Percentiles rank a stretch among this genome's conserved stretches.
phyloP scores from a whole-genome alignment of 2,113 vertebrate species.

The Acinonyx jubatus region DNA sequence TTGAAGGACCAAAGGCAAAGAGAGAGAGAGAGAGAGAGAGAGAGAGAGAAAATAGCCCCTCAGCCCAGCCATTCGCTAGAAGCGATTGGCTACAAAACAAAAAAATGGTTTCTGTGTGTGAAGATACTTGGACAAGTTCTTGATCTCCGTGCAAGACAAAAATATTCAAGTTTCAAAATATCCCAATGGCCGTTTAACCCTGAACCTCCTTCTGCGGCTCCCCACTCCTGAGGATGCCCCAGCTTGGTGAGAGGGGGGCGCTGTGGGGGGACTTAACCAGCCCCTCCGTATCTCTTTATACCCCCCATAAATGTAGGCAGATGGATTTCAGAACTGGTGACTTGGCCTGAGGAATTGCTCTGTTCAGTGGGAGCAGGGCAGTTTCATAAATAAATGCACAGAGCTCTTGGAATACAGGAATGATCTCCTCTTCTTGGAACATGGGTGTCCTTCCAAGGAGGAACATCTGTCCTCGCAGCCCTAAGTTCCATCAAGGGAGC shows the following conservation, averaged over 20 bases:
- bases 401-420: constrained; percentile 75
- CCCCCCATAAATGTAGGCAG: constrained; percentile 49
- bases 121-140: constrained; percentile 55
- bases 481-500: constrained; percentile 84
- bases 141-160: constrained; percentile 63
- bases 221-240: constrained; percentile 59
- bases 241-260: constrained; percentile 47
- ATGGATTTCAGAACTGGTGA: constrained; percentile 39
- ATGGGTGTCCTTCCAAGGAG: constrained; percentile 60
- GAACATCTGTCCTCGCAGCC: constrained; percentile 20
- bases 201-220: constrained; percentile 71
- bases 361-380: constrained; percentile 69
- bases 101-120: constrained; percentile 20
- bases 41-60: neutral
- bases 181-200: constrained; percentile 45
- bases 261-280: constrained; percentile 9
- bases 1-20: constrained; percentile 22
- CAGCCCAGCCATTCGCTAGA: constrained; percentile 40
- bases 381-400: constrained; percentile 79
- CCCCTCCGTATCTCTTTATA: constrained; percentile 59
- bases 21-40: neutral
- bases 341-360: constrained; percentile 70
- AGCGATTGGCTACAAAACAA: constrained; percentile 11
- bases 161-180: constrained; percentile 79
- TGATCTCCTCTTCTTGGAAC: constrained; percentile 72